Base-by-base conservation (phyloP, 2,888 invertebrate genomes). In the Neria commutata region DNA sequence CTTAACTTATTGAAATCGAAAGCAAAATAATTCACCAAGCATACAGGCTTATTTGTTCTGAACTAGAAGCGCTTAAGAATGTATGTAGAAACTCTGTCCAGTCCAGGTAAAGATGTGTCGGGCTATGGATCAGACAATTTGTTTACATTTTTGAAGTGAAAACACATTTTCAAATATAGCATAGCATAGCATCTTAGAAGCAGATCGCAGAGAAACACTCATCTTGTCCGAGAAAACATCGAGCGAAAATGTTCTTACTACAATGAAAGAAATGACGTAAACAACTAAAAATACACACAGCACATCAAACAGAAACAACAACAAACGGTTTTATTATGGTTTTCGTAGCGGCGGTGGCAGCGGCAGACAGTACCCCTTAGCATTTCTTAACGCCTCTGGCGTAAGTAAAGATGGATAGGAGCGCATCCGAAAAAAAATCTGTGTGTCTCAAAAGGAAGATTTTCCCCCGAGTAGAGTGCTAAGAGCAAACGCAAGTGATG, bases 281-380 rank as follows among this genome's bases (percentile, higher is more conserved):
- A 77, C 68, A 64, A 71, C 74, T 75, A 74, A 70, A 77, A 76
- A 77, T 77, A 77, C 71, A 74, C 65, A 63, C 57, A 56, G 50
- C 57, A 54, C 48, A 59, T 64, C 58, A 64, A 63, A 52, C 51
- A 57, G 54, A 47, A 64, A 58, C 62, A 61, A 50, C n/a, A n/a
- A 62, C 19, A 55, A 57, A 67, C 62, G 63, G 59, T 61, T 58
- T 60, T 62, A 66, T 55, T 57, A 47, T 62, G 60, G 52, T 60
- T 59, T 26, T 48, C 17, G 50, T 54, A 60, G 48, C 57, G 58
- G 53, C 57, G 56, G 55, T 42, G 51, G 50, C 51, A 50, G 42
- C 51, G 51, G 53, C 54, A 60, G 66, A 60, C 68, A 64, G 60
- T 72, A 72, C 70, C 72, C 70, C 69, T 70, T 72, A 70, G 72